These are phyloP conservation scores for Pocillopora grandis DNA, from an alignment of 92 coral and sea anemone genomes.

Conservation along the genomic window DNA sequence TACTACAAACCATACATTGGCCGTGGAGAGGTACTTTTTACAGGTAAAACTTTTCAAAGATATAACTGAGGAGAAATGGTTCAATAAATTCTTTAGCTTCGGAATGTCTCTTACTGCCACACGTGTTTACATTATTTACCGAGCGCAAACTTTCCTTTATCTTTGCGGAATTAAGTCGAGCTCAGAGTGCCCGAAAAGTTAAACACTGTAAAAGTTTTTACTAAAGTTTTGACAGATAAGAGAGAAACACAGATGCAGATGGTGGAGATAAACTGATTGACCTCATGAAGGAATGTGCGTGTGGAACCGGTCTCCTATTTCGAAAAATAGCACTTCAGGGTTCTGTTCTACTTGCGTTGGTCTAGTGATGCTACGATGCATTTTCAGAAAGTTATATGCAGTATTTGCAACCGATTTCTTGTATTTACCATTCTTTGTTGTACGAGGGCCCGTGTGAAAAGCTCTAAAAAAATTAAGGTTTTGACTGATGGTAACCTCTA, in stretches of 20 bases:
- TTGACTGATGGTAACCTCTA: too few species aligned
- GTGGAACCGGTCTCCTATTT: not conserved
- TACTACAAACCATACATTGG: slow-evolving; percentile 92
- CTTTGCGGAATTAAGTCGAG: not conserved
- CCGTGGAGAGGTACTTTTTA: slow-evolving; percentile 90
- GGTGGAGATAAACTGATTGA: not conserved
- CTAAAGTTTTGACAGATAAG: not conserved
- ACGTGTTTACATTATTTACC: not conserved
- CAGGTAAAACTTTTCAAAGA: slow-evolving; percentile 53
- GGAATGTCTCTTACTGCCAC: not conserved
- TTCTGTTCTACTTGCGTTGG: not conserved
- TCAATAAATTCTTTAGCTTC: not conserved
- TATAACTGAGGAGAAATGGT: not conserved
- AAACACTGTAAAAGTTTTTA: not conserved
- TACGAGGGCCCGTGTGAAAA: not conserved
- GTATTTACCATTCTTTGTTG: not conserved
- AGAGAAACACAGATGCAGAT: not conserved
- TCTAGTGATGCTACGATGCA: not conserved
- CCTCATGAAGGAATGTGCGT: not conserved
- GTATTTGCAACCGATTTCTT: not conserved
- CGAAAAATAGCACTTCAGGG: not conserved
- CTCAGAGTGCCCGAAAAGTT: not conserved
- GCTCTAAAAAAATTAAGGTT: too few species aligned
- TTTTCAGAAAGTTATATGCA: not conserved
- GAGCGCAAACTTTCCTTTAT: not conserved